Evolutionary conservation across 2,888 invertebrate genomes (phyloP), one percentile per base, ranked within the genome.

Genomic region (Homarus gammarus): DNA sequence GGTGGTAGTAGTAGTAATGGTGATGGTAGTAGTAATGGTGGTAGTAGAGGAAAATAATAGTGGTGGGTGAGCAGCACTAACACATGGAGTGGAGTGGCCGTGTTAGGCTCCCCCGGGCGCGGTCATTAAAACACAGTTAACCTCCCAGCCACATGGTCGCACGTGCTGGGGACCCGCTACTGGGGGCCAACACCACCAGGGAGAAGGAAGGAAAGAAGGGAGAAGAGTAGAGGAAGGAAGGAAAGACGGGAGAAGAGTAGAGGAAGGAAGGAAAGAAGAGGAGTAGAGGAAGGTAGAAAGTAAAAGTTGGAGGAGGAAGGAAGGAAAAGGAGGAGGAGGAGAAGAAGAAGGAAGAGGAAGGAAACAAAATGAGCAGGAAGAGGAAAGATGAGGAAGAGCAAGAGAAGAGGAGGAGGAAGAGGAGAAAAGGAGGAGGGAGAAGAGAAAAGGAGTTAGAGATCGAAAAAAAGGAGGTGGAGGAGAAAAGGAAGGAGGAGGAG

Each of bases 121-220:
- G 22, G 64, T 64, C 64, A 64, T 64, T 64, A 64, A 64, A 64
- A 27, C 27, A 12, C 27, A 64, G 64, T 64, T 64, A 27, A 64
- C 56, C 56, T 56, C 5, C 18, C 56, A 22, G 56, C 56, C 56
- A 22, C 56, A 56, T 5, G 64, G 27, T 2, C 64, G 64, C 64
- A 64, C 64, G 64, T 64, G 64, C 64, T 27, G 27, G 6, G 27
- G 6, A 64, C 44, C 12, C 44, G 64, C n/a, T 18, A 22, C 56
- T 18, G 18, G 56, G 56, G 10, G 44, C 18, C 56, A 56, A 56
- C 56, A 10, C 56, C 18, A 18, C 18, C 56, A 56, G 18, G 56
- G 56, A 56, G 18, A 10, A 56, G 15, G 56, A 18, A 1, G 31
- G 31, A 31, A 31, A 31, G 31, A 31, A 31, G 31, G 33, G 33